Conservation (phyloP, 2,888 invertebrate genomes). For the Galeruca laticollis region DNA sequence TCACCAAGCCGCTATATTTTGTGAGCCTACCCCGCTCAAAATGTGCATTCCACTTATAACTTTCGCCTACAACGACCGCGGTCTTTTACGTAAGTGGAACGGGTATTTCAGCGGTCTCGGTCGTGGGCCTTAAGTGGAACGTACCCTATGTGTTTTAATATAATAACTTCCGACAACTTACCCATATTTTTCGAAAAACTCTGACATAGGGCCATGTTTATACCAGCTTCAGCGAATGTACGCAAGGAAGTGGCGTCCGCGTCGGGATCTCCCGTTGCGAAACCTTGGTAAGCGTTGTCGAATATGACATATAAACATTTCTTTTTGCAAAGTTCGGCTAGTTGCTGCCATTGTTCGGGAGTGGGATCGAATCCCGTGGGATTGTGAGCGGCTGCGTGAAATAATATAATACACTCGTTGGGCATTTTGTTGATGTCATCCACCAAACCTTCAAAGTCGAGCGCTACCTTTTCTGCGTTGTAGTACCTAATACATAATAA, state of each 20-base stretch:
- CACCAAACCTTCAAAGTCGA: slow-evolving; percentile 74
- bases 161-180: no score
- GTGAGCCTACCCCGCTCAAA: no score
- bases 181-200: slow-evolving; percentile 80
- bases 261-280: slow-evolving; percentile 71
- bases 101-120: no score
- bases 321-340: slow-evolving; percentile 71
- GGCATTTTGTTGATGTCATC: slow-evolving; percentile 76
- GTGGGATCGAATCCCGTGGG: slow-evolving; percentile 75
- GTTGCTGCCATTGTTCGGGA: slow-evolving; percentile 74
- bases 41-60: no score
- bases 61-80: no score
- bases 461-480: slow-evolving; percentile 74
- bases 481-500: slow-evolving; percentile 71
- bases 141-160: no score
- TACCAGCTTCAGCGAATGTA: slow-evolving; percentile 72
- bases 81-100: no score
- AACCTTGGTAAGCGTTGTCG: slow-evolving; percentile 78
- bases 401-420: slow-evolving; percentile 71
- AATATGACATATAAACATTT: slow-evolving; percentile 73
- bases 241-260: slow-evolving; percentile 72
- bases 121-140: no score
- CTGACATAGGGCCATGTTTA: slow-evolving; percentile 69
- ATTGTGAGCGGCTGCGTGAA: slow-evolving; percentile 78
- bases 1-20: no score